Evolutionary conservation across 2,113 vertebrate species (phyloP), one percentile per base, ranked within the genome.

Genomic region (Benthochromis sp.): DNA sequence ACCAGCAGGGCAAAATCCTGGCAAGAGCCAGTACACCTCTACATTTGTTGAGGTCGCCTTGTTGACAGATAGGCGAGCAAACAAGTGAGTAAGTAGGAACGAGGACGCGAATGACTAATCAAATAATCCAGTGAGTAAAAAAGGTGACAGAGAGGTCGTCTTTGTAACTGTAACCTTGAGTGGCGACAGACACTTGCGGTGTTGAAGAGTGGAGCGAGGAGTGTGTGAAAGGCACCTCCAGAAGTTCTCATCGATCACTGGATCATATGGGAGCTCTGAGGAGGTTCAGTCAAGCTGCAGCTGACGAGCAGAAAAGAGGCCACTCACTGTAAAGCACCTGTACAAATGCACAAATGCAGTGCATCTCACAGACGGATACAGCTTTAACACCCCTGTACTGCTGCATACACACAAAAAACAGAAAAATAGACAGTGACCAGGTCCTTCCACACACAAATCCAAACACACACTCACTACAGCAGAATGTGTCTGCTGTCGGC

Each of bases 191-290:
- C 89, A 90, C 89, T 85, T 69, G 59, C 82, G 27, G 83, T 43
- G 82, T 61, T 52, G 82, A 84, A 43, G 88, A 87, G 85, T 31
- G 21, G 71, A 63, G 66, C 27, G 52, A 55, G 38, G 73, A 81
- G 36, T 61, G 78, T 76, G 82, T 87, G 94, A 96, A 95, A 94
- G 66, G 97, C 98, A 92, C 98, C 98, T 96, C 85, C 92, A 97
- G 88, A 90, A 76, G 87, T 91, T 92, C 21, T 87, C 94, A 93
- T 19, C 94, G 85, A 96, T 95, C 91, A 93, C 81, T 81, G 34
- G 92, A 95, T 95, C 88, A 91, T 92, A 95, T 40, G n/a, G 89
- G 92, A 92, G 95, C 92, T 85, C 89, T 9, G 83, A 92, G 81
- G 83, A 90, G 91, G 90, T 88, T 92, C 93, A 90, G 85, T 90